A percentile compares a stretch with the other conserved stretches of the same genome.
Conservation (phyloP, 1,140 invertebrate genomes). For the Drosophila tropicalis region DNA sequence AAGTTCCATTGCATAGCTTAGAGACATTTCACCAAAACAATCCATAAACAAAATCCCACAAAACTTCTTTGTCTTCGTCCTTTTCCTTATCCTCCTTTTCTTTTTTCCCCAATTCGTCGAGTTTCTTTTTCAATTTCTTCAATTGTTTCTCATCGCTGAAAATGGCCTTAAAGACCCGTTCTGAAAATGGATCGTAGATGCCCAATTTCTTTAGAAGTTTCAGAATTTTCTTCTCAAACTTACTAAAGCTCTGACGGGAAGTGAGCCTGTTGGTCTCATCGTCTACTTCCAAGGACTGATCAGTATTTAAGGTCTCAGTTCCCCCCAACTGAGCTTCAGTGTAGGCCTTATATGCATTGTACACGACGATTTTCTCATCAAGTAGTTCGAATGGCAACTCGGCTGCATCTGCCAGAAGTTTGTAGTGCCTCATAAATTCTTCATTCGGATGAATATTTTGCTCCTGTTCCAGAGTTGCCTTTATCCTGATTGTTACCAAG, state of each 20-base stretch:
- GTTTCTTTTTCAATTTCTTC: slow-evolving; percentile 31
- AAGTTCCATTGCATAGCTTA: no score
- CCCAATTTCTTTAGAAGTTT: slow-evolving; percentile 38
- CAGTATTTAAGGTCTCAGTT: neutral
- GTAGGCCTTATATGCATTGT: slow-evolving; percentile 26
- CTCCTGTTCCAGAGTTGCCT: slow-evolving; percentile 12
- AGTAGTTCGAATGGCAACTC: slow-evolving; percentile 31
- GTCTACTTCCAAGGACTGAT: neutral
- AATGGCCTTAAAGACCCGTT: slow-evolving; percentile 37
- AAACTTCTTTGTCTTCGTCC: slow-evolving; percentile 4
- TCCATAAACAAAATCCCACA: slow-evolving; percentile 39
- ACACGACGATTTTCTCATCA: slow-evolving; percentile 44
- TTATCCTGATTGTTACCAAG: slow-evolving; percentile 43
- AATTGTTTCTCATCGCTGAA: slow-evolving; percentile 44
- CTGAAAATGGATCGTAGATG: slow-evolving; percentile 30
- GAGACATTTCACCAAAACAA: slow-evolving; percentile 19
- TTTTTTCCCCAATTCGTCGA: slow-evolving; percentile 27
- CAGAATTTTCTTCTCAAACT: slow-evolving; percentile 33
- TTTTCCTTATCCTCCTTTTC: neutral
- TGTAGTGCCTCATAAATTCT: slow-evolving; percentile 11
- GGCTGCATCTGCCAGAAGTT: slow-evolving; percentile 25
- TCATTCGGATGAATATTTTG: neutral
- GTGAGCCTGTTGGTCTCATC: neutral
- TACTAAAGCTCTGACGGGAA: neutral
- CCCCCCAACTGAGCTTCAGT: neutral